Percentiles rank a stretch among this genome's conserved stretches.
These are phyloP conservation scores for honey bee (Apis mellifera) DNA, from an alignment of 1,140 invertebrate species.

Conservation along the genomic window DNA sequence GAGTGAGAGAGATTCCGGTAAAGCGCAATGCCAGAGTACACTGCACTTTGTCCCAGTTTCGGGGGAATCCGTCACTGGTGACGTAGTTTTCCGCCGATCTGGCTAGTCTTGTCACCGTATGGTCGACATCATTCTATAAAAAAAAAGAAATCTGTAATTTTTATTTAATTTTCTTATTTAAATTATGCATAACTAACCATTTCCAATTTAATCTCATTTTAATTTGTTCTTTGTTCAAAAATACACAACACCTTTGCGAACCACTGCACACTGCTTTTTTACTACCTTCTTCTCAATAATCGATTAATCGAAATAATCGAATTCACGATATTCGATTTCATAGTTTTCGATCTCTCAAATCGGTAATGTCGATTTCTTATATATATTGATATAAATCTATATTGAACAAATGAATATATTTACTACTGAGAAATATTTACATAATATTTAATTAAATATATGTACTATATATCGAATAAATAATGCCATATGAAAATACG, in stretches of 20 bases:
- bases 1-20: conserved; percentile 78
- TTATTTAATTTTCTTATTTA: conserved; percentile 4
- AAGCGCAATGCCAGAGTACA: conserved; percentile 81
- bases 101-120: conserved; percentile 31
- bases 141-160: conserved; percentile 2
- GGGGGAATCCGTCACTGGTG: conserved; percentile 79
- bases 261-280: conserved; percentile 31
- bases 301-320: conserved; percentile 48
- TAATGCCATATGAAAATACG: too few relatives aligned
- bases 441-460: background rate
- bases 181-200: conserved; percentile 31
- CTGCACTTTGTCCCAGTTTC: conserved; percentile 82
- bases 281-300: conserved; percentile 18
- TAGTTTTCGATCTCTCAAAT: conserved; percentile 35
- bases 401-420: background rate
- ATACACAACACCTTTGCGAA: conserved; percentile 32
- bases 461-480: background rate
- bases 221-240: conserved; percentile 27
- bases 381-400: conserved; percentile 5
- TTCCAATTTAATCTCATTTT: conserved; percentile 17
- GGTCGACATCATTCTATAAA: conserved; percentile 30
- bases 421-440: background rate
- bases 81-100: conserved; percentile 75
- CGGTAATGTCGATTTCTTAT: conserved; percentile 31
- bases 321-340: conserved; percentile 23